Evolutionary conservation across 2,888 invertebrate genomes (phyloP), one percentile per base, ranked within the genome.

Genomic region (Gymnosoma rotundatum): DNA sequence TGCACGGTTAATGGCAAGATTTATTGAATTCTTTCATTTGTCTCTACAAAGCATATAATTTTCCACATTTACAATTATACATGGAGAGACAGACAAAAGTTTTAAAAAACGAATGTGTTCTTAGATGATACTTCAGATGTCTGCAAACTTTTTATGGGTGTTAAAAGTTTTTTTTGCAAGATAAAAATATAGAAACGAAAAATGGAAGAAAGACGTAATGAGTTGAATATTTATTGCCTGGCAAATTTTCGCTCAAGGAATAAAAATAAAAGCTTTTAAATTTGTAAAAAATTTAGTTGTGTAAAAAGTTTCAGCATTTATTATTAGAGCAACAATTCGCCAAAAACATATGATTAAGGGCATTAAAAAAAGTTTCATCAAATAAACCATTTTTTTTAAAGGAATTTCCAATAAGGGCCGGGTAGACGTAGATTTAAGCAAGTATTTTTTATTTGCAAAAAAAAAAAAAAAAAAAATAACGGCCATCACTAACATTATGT

Each of bases 111-210:
- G 52, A 81, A 81, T 48, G n/a, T 63, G 63, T 64, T 14, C 5
- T n/a, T 1, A 74, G 80, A 76, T 76, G 61, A 45, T 73, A 50
- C 56, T 78, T 54, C 64, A 52, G 81, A 84, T 84, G 81, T 84
- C 84, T 84, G 74, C 66, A 84, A 84, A 84, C 60, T 84, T 84
- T n/a, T 63, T 66, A 52, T 74, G 60, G 56, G 60, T 74, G 69
- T 81, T 63, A 38, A 78, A n/a, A 67, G 9, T 38, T 25, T 25
- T 61, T 75, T 18, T 69, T 58, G 10, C 20, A 42, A 64, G 18
- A 52, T 60, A 60, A 64, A 64, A 52, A 42, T n/a, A 42, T 42
- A 12, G 42, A 12, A 42, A 42, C 12, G 12, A 42, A 10, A 42
- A 32, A 5, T 0, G 32, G 8, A 32, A 32, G 6, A 0, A 32